These are phyloP conservation scores for Phortica okadai DNA, from an alignment of 2,888 invertebrate species.

Conservation along the genomic window DNA sequence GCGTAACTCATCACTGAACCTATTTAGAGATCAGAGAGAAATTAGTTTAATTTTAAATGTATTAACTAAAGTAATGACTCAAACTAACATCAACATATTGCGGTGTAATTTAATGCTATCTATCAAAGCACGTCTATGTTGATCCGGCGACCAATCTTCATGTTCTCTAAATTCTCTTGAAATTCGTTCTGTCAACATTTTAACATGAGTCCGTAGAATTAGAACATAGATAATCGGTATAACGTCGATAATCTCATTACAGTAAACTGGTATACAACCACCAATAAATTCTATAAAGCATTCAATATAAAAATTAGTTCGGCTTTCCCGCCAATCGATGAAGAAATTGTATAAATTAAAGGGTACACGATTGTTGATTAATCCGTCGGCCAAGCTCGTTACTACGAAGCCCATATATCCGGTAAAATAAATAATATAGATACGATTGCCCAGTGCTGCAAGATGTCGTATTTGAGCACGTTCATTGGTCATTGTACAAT, in stretches of 20 bases:
- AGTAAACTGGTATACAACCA: too few relatives aligned
- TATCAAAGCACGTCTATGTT: neutral
- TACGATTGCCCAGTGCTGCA: constrained; percentile 7
- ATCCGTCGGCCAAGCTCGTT: neutral
- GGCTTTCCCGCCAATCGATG: constrained; percentile 18
- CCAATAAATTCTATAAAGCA: neutral
- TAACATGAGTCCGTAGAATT: constrained; percentile 1
- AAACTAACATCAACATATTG: constrained; percentile 20
- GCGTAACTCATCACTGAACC: constrained; percentile 4
- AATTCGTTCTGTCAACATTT: constrained; percentile 4
- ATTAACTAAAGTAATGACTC: neutral
- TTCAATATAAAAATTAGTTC: neutral
- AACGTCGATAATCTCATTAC: neutral
- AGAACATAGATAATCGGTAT: constrained; percentile 17
- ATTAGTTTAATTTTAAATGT: neutral
- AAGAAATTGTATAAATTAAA: constrained; percentile 14
- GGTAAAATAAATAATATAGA: neutral
- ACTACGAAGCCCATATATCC: constrained; percentile 9
- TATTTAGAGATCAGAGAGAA: constrained; percentile 6
- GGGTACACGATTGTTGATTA: neutral
- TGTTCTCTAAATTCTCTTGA: neutral
- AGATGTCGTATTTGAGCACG: neutral
- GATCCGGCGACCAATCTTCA: neutral
- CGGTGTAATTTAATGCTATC: constrained; percentile 5
- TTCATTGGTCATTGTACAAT: constrained; percentile 6